Evolutionary conservation across 1,140 invertebrate species (phyloP).

Genomic region (Eufriesea mexicana): DNA sequence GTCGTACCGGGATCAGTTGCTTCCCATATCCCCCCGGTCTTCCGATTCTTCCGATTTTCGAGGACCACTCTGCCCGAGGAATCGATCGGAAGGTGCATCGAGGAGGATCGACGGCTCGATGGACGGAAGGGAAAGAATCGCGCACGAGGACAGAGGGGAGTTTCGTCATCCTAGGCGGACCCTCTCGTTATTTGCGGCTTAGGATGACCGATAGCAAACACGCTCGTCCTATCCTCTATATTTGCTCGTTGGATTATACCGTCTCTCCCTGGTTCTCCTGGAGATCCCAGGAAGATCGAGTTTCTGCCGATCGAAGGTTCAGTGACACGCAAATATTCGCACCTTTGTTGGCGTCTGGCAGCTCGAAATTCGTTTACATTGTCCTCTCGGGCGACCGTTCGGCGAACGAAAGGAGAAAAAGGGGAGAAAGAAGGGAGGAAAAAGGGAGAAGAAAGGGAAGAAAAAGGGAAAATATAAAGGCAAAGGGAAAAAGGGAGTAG

Average conservation of each 20-base stretch:
- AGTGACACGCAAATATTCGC: neutral
- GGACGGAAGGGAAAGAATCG: neutral
- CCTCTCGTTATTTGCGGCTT: constrained; percentile 62
- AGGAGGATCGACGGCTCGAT: neutral
- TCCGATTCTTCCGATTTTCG: neutral
- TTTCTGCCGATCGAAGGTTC: constrained; percentile 14
- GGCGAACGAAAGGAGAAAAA: neutral
- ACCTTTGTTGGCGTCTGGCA: neutral
- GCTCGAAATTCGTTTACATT: neutral
- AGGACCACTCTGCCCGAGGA: too few species aligned
- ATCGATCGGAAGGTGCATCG: neutral
- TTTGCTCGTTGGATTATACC: constrained; percentile 56
- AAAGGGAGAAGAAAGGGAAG: neutral
- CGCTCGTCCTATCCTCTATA: constrained; percentile 31
- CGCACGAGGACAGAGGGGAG: neutral
- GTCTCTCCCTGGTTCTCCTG: constrained; percentile 16
- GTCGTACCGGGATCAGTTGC: neutral
- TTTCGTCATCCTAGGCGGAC: neutral
- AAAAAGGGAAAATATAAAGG: too few species aligned
- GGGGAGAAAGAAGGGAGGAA: too few species aligned
- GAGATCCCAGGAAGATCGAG: constrained; percentile 10
- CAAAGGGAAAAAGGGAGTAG: too few species aligned
- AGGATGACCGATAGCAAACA: constrained; percentile 52
- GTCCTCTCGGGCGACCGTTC: neutral
- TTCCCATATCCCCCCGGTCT: neutral